Conservation (phyloP, 2,797 vertebrate genomes). For the Rhinatrema bivittatum region DNA sequence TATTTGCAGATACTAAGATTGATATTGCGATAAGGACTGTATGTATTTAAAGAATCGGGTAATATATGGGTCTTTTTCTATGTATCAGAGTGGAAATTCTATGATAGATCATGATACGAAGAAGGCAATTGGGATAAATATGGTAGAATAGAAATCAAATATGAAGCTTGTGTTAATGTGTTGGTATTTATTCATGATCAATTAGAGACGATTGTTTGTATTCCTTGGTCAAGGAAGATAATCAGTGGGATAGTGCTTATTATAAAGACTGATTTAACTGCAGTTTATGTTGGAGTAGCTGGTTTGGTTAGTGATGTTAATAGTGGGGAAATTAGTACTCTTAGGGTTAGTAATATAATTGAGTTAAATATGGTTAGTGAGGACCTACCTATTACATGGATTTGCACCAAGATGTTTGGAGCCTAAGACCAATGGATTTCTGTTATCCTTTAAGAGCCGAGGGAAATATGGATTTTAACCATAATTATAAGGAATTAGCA, state of each 20-base stretch:
- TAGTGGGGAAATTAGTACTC: background rate
- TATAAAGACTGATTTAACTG: slow-evolving; percentile 7
- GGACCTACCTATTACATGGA: slow-evolving; percentile 38
- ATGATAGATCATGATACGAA: slow-evolving; percentile 31
- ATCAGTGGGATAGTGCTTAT: accelerated
- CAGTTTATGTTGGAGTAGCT: background rate
- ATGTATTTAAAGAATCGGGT: slow-evolving; percentile 35
- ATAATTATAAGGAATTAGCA: slow-evolving; percentile 26
- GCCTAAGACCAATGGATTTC: no score
- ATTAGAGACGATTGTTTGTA: accelerated
- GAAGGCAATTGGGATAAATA: slow-evolving; percentile 6
- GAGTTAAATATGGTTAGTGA: accelerated
- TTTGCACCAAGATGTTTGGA: slow-evolving; percentile 26
- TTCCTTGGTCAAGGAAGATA: accelerated
- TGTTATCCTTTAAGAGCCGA: no score
- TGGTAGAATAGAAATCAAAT: background rate
- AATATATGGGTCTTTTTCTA: slow-evolving; percentile 3
- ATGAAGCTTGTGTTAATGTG: slow-evolving; percentile 7
- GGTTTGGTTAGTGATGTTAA: no score
- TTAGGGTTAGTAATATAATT: accelerated
- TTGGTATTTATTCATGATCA: background rate
- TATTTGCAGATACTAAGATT: slow-evolving; percentile 15
- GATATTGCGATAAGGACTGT: slow-evolving; percentile 19
- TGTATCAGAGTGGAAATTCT: slow-evolving; percentile 33
- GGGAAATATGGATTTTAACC: slow-evolving; percentile 33